A percentile compares a stretch with the other conserved stretches of the same genome.
phyloP scores from a whole-genome alignment of 2,888 invertebrate species.

The Glyphotaelius pellucidus region DNA sequence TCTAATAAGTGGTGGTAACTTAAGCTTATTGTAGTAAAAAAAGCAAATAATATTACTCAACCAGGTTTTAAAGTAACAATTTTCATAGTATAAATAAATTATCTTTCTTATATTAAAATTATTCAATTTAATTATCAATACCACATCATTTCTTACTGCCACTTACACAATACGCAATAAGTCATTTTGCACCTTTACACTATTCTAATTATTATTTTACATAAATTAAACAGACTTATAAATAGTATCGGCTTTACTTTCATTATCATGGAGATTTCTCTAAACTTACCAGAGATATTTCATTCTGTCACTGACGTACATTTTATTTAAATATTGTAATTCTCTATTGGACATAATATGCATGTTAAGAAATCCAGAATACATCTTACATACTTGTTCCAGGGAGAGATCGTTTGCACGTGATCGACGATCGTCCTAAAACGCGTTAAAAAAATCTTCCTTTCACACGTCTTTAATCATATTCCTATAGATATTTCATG shows the following conservation, averaged over 20 bases:
- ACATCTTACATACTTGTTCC: background rate
- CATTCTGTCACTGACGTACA: background rate
- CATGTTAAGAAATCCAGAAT: background rate
- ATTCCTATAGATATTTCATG: too few relatives aligned
- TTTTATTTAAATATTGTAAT: background rate
- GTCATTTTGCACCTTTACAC: background rate
- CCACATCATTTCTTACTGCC: background rate
- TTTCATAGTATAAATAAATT: too few relatives aligned
- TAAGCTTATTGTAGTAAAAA: background rate
- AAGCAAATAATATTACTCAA: background rate
- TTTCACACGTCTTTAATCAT: too few relatives aligned
- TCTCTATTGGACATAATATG: background rate
- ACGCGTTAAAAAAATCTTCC: too few relatives aligned
- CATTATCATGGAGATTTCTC: background rate
- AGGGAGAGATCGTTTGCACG: too few relatives aligned
- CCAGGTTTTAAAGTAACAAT: background rate
- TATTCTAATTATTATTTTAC: background rate
- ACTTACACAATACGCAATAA: background rate
- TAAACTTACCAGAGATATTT: background rate
- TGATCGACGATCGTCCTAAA: background rate
- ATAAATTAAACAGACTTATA: background rate
- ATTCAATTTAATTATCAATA: background rate
- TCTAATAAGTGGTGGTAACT: too few relatives aligned
- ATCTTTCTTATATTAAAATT: too few relatives aligned
- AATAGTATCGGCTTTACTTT: background rate